phyloP scores from a whole-genome alignment of 2,797 vertebrate genomes.

The Enteromius thamalakanensis region DNA sequence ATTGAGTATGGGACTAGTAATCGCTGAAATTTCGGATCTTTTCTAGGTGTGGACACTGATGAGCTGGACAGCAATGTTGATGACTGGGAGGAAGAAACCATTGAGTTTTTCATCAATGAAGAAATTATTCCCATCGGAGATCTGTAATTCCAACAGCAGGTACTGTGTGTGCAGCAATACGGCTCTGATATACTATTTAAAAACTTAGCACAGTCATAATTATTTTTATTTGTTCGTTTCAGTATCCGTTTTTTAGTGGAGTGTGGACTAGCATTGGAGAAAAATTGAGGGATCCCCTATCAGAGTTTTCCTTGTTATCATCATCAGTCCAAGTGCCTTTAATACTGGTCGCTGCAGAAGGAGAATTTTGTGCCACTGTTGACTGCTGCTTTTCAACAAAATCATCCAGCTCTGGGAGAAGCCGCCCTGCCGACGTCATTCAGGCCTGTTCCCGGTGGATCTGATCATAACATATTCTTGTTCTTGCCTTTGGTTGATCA shows the following conservation, averaged over 20 bases:
- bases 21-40: constrained; percentile 8
- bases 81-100: constrained; percentile 99
- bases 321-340: constrained; percentile 82
- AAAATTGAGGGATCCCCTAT: constrained; percentile 62
- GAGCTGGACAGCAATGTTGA: constrained; percentile 97
- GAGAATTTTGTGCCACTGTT: constrained; percentile 65
- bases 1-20: background rate
- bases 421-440: constrained; percentile 40
- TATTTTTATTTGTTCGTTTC: constrained; percentile 38
- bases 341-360: constrained; percentile 71
- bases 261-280: constrained; percentile 63
- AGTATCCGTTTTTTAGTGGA: constrained; percentile 63
- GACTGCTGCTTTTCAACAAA: constrained; percentile 57
- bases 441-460: constrained; percentile 46
- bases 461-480: constrained; percentile 27
- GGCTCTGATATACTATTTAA: constrained; percentile 33
- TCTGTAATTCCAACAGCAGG: constrained; percentile 87
- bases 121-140: constrained; percentile 94
- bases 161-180: constrained; percentile 60
- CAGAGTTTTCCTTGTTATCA: constrained; percentile 70
- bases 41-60: constrained; percentile 90
- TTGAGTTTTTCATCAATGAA: constrained; percentile 99
- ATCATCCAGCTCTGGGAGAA: constrained; percentile 64
- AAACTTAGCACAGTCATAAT: constrained; percentile 59
- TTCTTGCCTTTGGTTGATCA: constrained; percentile 52